Conservation (phyloP, 2,797 vertebrate genomes). For the Potorous gilbertii region DNA sequence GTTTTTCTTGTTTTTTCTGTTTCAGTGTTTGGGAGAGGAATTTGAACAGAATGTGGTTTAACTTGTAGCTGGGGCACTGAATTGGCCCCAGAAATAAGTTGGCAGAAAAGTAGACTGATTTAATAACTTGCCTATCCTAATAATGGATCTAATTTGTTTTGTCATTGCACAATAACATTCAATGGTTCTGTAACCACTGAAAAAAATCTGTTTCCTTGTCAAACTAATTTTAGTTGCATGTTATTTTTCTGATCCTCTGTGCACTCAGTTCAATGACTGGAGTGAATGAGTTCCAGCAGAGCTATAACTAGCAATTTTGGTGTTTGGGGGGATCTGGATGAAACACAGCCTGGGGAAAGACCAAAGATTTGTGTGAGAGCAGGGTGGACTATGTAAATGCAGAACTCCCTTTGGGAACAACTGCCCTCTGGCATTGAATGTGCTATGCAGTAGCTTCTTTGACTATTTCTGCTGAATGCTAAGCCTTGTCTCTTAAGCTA, state of each 20-base stretch:
- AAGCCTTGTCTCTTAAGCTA: background rate
- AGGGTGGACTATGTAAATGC: background rate
- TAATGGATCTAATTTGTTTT: background rate
- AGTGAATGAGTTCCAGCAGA: background rate
- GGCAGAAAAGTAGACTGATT: background rate
- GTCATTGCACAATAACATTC: background rate
- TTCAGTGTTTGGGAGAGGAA: background rate
- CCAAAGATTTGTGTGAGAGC: background rate
- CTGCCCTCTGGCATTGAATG: background rate
- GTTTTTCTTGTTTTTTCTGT: background rate
- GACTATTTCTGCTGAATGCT: background rate
- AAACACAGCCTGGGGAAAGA: background rate
- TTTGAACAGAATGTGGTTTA: background rate
- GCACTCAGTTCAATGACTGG: background rate
- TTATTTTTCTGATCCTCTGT: background rate
- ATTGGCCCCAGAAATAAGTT: background rate
- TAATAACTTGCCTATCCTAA: background rate
- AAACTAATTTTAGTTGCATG: background rate
- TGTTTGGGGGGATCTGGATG: background rate
- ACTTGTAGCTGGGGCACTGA: background rate
- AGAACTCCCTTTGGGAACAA: background rate
- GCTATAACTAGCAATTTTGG: background rate
- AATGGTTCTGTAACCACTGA: background rate
- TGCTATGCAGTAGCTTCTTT: background rate
- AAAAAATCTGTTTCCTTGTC: background rate